These are phyloP conservation scores for Trypoxylus dichotomus DNA, from an alignment of 1,140 invertebrate species.

Conservation along the genomic window DNA sequence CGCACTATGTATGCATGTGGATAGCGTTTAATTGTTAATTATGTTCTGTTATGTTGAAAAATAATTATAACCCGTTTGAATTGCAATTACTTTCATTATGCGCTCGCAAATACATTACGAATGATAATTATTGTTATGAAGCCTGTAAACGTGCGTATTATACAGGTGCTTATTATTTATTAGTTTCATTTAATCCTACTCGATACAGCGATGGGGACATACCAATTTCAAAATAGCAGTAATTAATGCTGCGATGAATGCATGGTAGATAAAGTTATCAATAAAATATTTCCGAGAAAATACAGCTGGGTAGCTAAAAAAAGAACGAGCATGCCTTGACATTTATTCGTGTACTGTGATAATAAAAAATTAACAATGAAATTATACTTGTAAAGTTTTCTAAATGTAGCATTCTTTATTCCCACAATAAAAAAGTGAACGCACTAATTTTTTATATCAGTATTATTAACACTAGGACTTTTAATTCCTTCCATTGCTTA, in stretches of 20 bases:
- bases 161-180: neutral
- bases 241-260: neutral
- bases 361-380: too few relatives aligned
- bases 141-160: neutral
- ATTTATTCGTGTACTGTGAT: too few relatives aligned
- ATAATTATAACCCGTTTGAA: neutral
- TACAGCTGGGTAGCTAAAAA: too few relatives aligned
- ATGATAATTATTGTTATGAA: neutral
- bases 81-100: neutral
- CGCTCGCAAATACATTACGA: neutral
- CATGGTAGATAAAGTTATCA: neutral
- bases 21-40: neutral
- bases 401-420: too few relatives aligned
- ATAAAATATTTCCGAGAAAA: neutral
- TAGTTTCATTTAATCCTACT: neutral
- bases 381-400: too few relatives aligned
- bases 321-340: too few relatives aligned
- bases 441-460: too few relatives aligned
- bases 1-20: neutral
- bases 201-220: neutral
- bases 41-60: constrained; percentile 3
- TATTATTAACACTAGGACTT: too few relatives aligned
- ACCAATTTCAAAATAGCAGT: neutral
- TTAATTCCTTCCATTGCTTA: too few relatives aligned
- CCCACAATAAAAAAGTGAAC: too few relatives aligned